These are phyloP conservation scores for Odontesthes bonariensis DNA, from an alignment of 2,113 vertebrate species.

Conservation along the genomic window DNA sequence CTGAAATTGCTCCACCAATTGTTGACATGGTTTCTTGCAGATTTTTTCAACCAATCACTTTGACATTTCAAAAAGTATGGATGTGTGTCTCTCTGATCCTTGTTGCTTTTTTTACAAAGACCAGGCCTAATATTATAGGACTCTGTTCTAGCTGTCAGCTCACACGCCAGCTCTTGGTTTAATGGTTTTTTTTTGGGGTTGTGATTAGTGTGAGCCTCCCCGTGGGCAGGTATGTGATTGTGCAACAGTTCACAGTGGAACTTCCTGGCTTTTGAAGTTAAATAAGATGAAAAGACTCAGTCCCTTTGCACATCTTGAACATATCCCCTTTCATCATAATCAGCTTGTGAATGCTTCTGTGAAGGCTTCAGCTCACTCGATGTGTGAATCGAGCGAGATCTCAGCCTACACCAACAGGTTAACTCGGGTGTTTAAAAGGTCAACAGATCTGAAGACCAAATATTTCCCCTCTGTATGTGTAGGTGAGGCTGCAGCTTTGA, in stretches of 20 bases:
- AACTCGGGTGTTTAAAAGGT: conserved; percentile 1
- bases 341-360: conserved; percentile 16
- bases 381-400: conserved; percentile 2
- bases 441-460: conserved; percentile 18
- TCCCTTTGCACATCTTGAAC: conserved; percentile 44
- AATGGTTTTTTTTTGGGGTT: conserved; percentile 28
- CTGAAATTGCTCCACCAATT: too few relatives aligned
- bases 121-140: conserved; percentile 25
- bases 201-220: conserved; percentile 32
- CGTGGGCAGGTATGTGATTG: conserved; percentile 31
- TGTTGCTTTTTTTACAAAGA: conserved; percentile 19
- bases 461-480: conserved; percentile 2
- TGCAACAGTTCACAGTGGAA: conserved; percentile 23
- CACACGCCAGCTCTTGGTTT: conserved; percentile 9
- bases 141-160: conserved; percentile 9
- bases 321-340: conserved; percentile 22
- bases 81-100: conserved; percentile 17
- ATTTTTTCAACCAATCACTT: conserved; percentile 26
- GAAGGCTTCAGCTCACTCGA: conserved; percentile 40
- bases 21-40: too few relatives aligned
- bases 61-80: conserved; percentile 31
- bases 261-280: conserved; percentile 45
- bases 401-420: conserved; percentile 3
- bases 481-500: conserved; percentile 10
- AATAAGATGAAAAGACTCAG: conserved; percentile 41